Percentiles rank a stretch among this genome's conserved stretches.
These are phyloP conservation scores for Siniperca knerii DNA, from an alignment of 2,113 vertebrate species.

Conservation along the genomic window DNA sequence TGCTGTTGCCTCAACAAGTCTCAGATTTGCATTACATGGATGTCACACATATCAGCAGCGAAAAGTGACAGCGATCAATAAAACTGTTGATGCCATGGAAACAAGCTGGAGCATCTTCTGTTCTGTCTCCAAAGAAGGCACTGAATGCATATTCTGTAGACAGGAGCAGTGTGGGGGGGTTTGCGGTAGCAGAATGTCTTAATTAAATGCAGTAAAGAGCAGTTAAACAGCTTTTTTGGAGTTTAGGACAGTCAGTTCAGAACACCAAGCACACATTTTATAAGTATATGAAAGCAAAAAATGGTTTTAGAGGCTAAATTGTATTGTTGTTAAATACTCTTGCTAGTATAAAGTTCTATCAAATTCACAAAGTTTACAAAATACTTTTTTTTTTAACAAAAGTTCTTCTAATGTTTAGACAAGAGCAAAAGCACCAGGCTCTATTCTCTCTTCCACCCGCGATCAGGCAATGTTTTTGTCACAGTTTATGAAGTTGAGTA, in stretches of 20 bases:
- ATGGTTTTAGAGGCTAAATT: background rate
- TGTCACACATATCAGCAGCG: constrained; percentile 5
- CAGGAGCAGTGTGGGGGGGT: background rate
- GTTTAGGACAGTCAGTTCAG: background rate
- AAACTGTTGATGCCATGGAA: constrained; percentile 25
- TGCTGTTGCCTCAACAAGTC: constrained; percentile 20
- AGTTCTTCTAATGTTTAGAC: background rate
- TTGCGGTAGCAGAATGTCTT: background rate
- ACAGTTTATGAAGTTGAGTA: constrained; percentile 34
- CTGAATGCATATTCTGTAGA: background rate
- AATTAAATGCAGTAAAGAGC: background rate
- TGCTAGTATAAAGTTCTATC: background rate
- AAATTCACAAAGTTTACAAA: background rate
- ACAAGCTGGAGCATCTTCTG: background rate
- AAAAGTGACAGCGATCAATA: background rate
- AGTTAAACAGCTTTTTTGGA: background rate
- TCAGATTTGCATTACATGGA: constrained; percentile 10
- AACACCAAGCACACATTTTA: background rate
- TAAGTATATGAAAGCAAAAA: background rate
- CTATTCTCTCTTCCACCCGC: background rate
- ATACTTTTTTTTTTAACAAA: background rate
- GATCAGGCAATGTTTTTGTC: constrained; percentile 40
- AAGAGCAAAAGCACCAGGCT: background rate
- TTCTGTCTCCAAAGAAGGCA: background rate
- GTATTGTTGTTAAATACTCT: background rate